A percentile compares a stretch with the other conserved stretches of the same genome.
These are phyloP conservation scores for Ctenicera cuprea DNA, from an alignment of 2,888 invertebrate genomes.

Conservation along the genomic window DNA sequence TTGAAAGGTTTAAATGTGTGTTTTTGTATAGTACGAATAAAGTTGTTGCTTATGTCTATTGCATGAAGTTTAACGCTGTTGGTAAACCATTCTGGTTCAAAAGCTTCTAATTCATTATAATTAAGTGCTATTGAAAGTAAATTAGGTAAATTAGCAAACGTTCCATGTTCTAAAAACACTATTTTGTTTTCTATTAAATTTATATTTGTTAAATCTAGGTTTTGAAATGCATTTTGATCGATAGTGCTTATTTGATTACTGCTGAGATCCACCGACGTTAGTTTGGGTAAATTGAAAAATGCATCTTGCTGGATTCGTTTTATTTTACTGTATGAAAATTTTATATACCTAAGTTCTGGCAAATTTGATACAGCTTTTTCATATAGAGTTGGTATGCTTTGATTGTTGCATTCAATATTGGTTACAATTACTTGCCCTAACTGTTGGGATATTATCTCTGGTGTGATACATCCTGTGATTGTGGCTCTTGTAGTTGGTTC, in stretches of 20 bases:
- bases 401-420: not conserved
- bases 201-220: not conserved
- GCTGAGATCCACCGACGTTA: constrained; percentile 1
- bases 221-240: constrained; percentile 4
- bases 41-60: constrained; percentile 9
- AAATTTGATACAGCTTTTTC: constrained; percentile 22
- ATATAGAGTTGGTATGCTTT: constrained; percentile 17
- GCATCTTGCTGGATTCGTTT: not conserved
- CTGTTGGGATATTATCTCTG: not conserved
- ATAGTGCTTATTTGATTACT: constrained; percentile 10
- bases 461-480: constrained; percentile 5
- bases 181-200: constrained; percentile 25
- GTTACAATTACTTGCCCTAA: not conserved
- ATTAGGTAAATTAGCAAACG: not conserved
- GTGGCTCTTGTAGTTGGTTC: not conserved
- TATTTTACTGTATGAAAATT: constrained; percentile 18
- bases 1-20: constrained; percentile 11
- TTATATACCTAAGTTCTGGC: not conserved
- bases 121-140: not conserved
- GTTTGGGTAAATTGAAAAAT: constrained; percentile 22
- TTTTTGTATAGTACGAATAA: not conserved
- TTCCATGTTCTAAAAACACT: constrained; percentile 15
- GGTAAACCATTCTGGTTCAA: constrained; percentile 31
- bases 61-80: not conserved
- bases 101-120: constrained; percentile 9